phyloP scores from a whole-genome alignment of 2,113 vertebrate species.

The Halcyon malimbica region DNA sequence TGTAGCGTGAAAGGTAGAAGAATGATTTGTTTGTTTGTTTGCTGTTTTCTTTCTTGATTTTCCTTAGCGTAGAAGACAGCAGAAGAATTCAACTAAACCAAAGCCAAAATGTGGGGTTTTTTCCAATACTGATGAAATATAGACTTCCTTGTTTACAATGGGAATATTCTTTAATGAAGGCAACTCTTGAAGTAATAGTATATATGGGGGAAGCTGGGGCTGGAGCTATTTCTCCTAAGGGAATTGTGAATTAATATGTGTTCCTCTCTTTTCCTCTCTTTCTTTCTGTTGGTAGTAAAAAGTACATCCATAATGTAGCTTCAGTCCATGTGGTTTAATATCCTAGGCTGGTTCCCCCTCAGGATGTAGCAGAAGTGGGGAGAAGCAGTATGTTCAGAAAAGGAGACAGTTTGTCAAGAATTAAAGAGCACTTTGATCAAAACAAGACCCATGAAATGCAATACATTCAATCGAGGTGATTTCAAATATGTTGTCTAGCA shows the following conservation, averaged over 20 bases:
- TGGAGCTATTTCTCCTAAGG: conserved; percentile 24
- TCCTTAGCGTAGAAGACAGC: neutral
- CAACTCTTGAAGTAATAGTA: neutral
- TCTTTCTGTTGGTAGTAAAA: neutral
- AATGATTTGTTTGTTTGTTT: neutral
- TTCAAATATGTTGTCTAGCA: neutral
- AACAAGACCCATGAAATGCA: neutral
- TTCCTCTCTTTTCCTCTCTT: conserved; percentile 10
- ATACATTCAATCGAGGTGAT: neutral
- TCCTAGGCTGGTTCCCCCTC: neutral
- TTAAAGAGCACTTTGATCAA: neutral
- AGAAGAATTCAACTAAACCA: neutral
- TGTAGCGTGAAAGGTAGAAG: neutral
- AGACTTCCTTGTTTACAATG: conserved; percentile 18
- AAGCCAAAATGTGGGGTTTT: neutral
- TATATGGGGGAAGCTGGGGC: neutral
- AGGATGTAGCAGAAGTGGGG: neutral
- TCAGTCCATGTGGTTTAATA: conserved; percentile 4
- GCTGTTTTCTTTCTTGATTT: neutral
- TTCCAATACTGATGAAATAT: neutral
- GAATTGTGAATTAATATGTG: conserved; percentile 10
- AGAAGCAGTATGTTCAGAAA: neutral
- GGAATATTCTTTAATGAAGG: conserved; percentile 36
- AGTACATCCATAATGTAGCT: neutral
- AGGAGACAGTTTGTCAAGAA: neutral